Evolutionary conservation across 2,888 invertebrate species (phyloP).

Genomic region (Empis livida): DNA sequence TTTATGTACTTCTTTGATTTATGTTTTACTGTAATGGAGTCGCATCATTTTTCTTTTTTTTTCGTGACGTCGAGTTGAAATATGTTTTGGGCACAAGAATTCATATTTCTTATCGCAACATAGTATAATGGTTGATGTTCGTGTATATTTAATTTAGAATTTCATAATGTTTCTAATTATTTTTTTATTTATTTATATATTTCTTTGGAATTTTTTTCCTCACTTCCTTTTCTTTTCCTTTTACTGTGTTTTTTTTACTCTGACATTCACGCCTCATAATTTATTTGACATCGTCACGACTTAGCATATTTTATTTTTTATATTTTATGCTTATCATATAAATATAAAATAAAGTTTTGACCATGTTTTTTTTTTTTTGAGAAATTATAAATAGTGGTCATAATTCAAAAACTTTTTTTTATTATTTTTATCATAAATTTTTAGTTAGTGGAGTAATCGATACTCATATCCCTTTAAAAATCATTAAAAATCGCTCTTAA

Average conservation of each 20-base stretch:
- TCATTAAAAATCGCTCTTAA: not conserved
- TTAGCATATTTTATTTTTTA: not conserved
- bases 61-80: no score
- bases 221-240: not conserved
- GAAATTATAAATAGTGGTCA: not conserved
- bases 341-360: not conserved
- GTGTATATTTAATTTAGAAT: no score
- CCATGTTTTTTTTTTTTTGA: no score
- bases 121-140: slow-evolving; percentile 13
- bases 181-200: no score
- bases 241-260: not conserved
- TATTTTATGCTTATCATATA: not conserved
- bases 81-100: not conserved
- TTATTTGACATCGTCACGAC: slow-evolving; percentile 3
- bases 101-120: slow-evolving; percentile 13
- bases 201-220: no score
- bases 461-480: not conserved
- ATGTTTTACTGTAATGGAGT: not conserved
- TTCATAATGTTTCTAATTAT: not conserved
- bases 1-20: not conserved
- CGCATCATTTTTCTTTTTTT: not conserved
- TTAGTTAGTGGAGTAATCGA: not conserved
- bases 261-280: not conserved
- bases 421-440: not conserved
- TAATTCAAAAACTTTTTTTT: not conserved